These are phyloP conservation scores for Leucophenga maculata DNA, from an alignment of 2,888 invertebrate species.

Conservation along the genomic window DNA sequence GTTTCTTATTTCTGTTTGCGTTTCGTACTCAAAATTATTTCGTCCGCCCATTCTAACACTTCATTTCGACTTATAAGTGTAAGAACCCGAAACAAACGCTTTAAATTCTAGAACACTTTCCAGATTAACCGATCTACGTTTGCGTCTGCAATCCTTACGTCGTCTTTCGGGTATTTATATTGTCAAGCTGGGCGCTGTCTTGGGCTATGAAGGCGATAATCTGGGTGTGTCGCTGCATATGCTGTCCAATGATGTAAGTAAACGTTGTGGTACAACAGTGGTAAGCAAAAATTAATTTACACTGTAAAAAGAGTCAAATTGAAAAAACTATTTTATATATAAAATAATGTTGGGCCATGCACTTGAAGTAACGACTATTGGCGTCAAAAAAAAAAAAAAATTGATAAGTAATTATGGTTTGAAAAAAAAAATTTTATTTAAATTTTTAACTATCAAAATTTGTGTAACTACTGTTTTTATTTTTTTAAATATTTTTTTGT, in stretches of 20 bases:
- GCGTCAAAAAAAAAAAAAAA: slow-evolving; percentile 17
- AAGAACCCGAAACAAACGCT: slow-evolving; percentile 50
- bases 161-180: slow-evolving; percentile 88
- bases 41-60: slow-evolving; percentile 71
- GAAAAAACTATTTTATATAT: slow-evolving; percentile 30
- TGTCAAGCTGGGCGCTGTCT: slow-evolving; percentile 84
- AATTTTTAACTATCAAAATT: not conserved
- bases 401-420: slow-evolving; percentile 24
- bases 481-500: slow-evolving; percentile 63
- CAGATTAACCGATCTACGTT: slow-evolving; percentile 83
- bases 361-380: slow-evolving; percentile 27
- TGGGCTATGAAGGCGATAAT: slow-evolving; percentile 81
- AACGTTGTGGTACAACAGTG: slow-evolving; percentile 40
- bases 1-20: slow-evolving; percentile 54
- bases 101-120: slow-evolving; percentile 71
- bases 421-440: no score
- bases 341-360: slow-evolving; percentile 7
- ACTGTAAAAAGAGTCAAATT: slow-evolving; percentile 39
- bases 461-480: slow-evolving; percentile 25
- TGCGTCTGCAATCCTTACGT: slow-evolving; percentile 86
- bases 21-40: slow-evolving; percentile 69
- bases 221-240: slow-evolving; percentile 74
- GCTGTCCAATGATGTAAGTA: slow-evolving; percentile 76
- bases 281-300: slow-evolving; percentile 49
- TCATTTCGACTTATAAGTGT: slow-evolving; percentile 53